Conservation (phyloP, 2,113 vertebrate species). For the Ardeotis arabs region DNA sequence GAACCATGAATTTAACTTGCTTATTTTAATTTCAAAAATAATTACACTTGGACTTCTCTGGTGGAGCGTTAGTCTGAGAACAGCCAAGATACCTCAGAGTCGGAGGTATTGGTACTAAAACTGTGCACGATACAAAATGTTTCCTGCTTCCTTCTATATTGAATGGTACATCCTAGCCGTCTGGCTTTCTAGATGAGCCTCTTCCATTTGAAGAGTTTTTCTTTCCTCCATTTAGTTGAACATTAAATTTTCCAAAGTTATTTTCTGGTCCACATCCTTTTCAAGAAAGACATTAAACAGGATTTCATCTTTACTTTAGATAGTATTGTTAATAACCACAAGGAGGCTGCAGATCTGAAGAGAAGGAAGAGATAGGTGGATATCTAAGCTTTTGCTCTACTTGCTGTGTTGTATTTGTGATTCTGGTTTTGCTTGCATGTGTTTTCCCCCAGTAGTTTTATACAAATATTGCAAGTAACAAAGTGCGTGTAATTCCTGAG, state of each 20-base stretch:
- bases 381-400: neutral
- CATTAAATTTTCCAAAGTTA: neutral
- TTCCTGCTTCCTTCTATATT: neutral
- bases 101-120: neutral
- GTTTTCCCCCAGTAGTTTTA: neutral
- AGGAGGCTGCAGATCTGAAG: neutral
- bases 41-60: neutral
- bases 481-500: neutral
- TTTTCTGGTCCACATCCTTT: neutral
- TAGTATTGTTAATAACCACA: neutral
- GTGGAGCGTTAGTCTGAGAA: neutral
- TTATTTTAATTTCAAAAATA: neutral
- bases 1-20: neutral
- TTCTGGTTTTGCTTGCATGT: neutral
- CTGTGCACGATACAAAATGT: fast-evolving
- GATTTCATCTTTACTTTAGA: neutral
- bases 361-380: neutral
- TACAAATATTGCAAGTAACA: neutral
- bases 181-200: neutral
- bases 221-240: neutral
- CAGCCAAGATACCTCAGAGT: neutral
- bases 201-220: neutral
- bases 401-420: neutral
- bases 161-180: neutral
- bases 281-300: neutral